Evolutionary conservation across 2,113 vertebrate species (phyloP).

Genomic region (Ivindomyrus marchei): DNA sequence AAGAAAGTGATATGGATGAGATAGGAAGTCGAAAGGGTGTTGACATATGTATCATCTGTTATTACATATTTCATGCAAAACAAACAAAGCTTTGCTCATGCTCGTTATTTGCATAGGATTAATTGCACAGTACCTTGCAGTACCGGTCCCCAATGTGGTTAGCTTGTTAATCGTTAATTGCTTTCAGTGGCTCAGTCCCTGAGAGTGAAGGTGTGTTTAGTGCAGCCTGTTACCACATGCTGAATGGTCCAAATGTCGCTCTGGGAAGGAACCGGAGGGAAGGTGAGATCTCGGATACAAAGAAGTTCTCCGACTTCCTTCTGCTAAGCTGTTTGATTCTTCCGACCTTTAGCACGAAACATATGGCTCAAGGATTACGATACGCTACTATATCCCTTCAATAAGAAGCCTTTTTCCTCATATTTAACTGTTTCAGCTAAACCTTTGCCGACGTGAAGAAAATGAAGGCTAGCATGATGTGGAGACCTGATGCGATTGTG

Average conservation of each 20-base stretch:
- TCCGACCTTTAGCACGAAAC: neutral
- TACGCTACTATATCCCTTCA: neutral
- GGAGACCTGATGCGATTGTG: neutral
- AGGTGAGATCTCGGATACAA: neutral
- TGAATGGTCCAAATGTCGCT: neutral
- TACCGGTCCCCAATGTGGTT: neutral
- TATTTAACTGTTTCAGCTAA: neutral
- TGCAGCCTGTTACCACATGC: conserved; percentile 9
- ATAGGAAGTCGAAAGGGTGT: neutral
- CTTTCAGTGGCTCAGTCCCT: neutral
- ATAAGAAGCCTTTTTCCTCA: neutral
- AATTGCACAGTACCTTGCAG: neutral
- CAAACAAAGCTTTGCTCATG: neutral
- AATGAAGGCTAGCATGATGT: neutral
- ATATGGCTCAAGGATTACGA: neutral
- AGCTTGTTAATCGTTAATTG: conserved; percentile 8
- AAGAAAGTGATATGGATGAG: neutral
- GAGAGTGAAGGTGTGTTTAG: neutral
- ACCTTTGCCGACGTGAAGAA: neutral
- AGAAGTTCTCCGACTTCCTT: neutral
- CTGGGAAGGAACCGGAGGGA: neutral
- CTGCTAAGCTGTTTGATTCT: conserved; percentile 6
- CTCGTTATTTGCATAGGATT: neutral
- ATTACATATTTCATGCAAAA: neutral
- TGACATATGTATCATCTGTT: neutral